Evolutionary conservation across 2,113 vertebrate species (phyloP), one percentile per base, ranked within the genome.

Genomic region (Gymnogyps californianus): DNA sequence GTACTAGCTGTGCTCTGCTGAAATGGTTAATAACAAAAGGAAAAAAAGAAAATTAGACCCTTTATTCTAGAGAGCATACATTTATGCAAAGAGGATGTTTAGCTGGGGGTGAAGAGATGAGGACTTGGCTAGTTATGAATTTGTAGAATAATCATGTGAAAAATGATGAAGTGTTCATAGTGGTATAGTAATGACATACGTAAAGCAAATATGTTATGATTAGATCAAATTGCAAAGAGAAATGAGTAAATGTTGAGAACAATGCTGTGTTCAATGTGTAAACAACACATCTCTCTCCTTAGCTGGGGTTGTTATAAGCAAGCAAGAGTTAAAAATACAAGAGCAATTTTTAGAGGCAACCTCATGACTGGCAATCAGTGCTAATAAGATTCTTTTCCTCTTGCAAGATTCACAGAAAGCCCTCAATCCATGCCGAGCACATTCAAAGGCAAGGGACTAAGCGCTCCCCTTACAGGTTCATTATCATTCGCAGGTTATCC

Each of bases 401-500:
- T 98, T 98, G 98, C 98, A 98, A 99, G 99, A 99, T 98, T 99
- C 98, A 98, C 98, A 98, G 98, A 99, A 99, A 99, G 99, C 99
- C 98, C 98, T 98, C 98, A 98, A 99, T 99, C 99, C 99, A 99
- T 99, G 99, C 98, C 83, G 97, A 99, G 99, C 99, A 99, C 99
- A 99, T 99, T 99, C 98, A 99, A 99, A 99, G 99, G 98, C 99
- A 97, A 98, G 99, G 98, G 99, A 99, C 99, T 98, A 96, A 98
- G 98, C 97, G 96, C 98, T 99, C 98, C 98, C 98, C 98, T 97
- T 96, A 97, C 98, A 98, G 98, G 98, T 99, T 99, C 99, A 99
- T 99, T 99, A 99, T 99, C 98, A 99, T 99, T 99, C 99, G 98
- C 98, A 98, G 98, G 99, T 99, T 99, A 99, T 99, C 99, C 99